Evolutionary conservation across 2,113 vertebrate species (phyloP).

Genomic region (Melospiza melodia): DNA sequence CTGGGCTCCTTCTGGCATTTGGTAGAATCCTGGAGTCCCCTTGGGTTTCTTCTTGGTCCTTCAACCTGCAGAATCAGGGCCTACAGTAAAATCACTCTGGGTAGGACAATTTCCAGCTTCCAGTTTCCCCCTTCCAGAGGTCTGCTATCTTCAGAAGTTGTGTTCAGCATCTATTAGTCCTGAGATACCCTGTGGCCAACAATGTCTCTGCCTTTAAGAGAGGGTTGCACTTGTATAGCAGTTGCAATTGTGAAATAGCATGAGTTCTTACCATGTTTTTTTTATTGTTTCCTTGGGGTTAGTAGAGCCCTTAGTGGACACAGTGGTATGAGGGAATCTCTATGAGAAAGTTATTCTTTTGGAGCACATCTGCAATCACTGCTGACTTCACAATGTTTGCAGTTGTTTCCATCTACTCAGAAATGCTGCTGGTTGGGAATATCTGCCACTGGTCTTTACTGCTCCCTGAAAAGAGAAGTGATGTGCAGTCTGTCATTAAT

Average conservation of each 20-base stretch:
- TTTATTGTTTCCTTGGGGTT: not conserved
- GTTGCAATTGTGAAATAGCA: not conserved
- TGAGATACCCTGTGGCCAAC: not conserved
- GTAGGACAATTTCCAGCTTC: not conserved
- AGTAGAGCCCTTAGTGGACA: not conserved
- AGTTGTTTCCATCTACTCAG: not conserved
- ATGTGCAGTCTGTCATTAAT: slow-evolving; percentile 18
- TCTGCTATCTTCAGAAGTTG: not conserved
- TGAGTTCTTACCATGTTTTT: not conserved
- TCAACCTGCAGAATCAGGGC: not conserved
- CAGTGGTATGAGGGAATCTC: not conserved
- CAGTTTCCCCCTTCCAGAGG: not conserved
- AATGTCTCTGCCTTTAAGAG: not conserved
- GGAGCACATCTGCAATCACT: not conserved
- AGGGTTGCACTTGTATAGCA: not conserved
- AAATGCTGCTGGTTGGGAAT: not conserved
- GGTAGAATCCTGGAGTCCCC: not conserved
- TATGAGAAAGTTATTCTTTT: not conserved
- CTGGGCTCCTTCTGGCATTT: not conserved
- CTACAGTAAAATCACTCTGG: not conserved
- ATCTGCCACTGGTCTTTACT: not conserved
- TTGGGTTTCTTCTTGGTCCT: not conserved
- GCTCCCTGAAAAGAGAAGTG: not conserved
- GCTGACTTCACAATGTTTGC: not conserved
- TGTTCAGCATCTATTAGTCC: not conserved